Conservation (phyloP, 2,113 vertebrate genomes). For the Alethe diademata region DNA sequence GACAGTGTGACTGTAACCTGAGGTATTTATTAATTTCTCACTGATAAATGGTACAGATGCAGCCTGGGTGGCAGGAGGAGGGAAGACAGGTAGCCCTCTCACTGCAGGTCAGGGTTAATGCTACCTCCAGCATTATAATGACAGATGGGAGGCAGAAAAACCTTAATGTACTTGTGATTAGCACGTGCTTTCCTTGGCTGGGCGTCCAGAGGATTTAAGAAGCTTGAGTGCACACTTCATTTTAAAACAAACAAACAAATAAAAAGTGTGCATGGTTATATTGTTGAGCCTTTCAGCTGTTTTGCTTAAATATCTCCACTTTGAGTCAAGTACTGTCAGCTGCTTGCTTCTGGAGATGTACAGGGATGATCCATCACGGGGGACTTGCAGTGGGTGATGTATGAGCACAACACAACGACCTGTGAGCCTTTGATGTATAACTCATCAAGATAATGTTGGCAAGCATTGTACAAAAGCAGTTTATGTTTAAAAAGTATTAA, state of each 20-base stretch:
- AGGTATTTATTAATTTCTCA: background rate
- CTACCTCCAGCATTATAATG: background rate
- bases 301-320: conserved; percentile 2
- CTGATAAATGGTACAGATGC: background rate
- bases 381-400: conserved; percentile 4
- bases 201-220: background rate
- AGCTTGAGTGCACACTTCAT: background rate
- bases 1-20: background rate
- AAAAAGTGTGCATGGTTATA: background rate
- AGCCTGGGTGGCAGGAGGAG: background rate
- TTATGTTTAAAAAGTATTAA: conserved; percentile 36
- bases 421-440: conserved; percentile 51
- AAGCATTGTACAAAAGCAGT: conserved; percentile 37
- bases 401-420: background rate
- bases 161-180: conserved; percentile 32
- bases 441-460: conserved; percentile 64
- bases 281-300: background rate
- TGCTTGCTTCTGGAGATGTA: background rate
- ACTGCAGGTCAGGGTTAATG: conserved; percentile 32
- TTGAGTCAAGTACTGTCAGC: conserved; percentile 23
- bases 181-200: conserved; percentile 38
- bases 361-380: background rate
- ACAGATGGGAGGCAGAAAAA: conserved; percentile 58
- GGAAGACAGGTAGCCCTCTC: conserved; percentile 23
- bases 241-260: conserved; percentile 60